Evolutionary conservation across 1,140 invertebrate genomes (phyloP), one percentile per base, ranked within the genome.

Genomic region (Bombus ignitus): DNA sequence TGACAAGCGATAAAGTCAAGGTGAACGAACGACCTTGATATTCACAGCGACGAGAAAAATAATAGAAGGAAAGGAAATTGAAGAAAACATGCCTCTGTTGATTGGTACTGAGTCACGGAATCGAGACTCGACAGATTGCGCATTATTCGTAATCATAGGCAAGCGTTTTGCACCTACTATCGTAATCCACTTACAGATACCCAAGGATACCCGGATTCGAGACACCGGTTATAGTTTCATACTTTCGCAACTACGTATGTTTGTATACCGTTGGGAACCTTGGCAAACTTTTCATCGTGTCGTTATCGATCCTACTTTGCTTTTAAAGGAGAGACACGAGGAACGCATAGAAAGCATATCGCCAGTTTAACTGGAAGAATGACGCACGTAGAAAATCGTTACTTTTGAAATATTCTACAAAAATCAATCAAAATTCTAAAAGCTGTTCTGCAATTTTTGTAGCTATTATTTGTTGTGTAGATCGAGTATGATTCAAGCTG

Each of bases 11-110:
- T 47, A 32, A 39, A 68, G 39, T 72, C 8, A 42, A 13, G n/a
- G 65, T 37, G 37, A 78, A 77, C 15, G 62, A 78, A 84, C 75
- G 53, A 5, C 76, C 83, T 72, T 84, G 66, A 62, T 80, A 79
- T 44, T 59, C 66, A 0, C 32, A 62, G 13, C 28, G 0, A 22
- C 37, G 8, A 28, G 42, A 13, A 10, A 66, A 65, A 68, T 1
- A 35, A 35, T 8, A 66, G 32, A 2, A 10, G 1, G 25, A 25
- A 47, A n/a, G 39, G 10, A 9, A 66, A 65, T 35, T 0, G 66
- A 18, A 66, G 8, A 10, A 22, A 37, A 3, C 22, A 22, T 2
- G 6, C 47, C 47, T 22, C 12, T 25, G 3, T 8, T 9, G 32
- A 37, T 68, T 10, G 35, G 9, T 28, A 57, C 37, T 22, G 44